Evolutionary conservation across 1,140 invertebrate genomes (phyloP).

Genomic region (Chironomus striatipennis): DNA sequence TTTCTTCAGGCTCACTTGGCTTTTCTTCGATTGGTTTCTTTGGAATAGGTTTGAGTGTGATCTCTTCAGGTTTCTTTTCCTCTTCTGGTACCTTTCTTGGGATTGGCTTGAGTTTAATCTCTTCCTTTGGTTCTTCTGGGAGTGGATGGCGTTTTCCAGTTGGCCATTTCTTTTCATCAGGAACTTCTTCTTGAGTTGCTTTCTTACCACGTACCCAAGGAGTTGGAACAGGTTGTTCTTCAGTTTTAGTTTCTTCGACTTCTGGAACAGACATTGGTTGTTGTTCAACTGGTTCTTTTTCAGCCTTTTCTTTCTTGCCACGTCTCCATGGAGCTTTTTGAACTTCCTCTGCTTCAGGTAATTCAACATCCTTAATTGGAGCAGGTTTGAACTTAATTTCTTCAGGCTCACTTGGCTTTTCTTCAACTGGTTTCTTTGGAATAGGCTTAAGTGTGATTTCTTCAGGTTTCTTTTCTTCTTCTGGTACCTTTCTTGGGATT

Average conservation of each 20-base stretch:
- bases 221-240: conserved; percentile 32
- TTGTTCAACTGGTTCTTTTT: conserved; percentile 38
- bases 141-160: conserved; percentile 39
- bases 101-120: conserved; percentile 37
- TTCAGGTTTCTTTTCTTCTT: conserved; percentile 29
- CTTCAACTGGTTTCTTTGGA: conserved; percentile 34
- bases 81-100: conserved; percentile 28
- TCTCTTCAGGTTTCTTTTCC: conserved; percentile 30
- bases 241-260: conserved; percentile 36
- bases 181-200: conserved; percentile 33
- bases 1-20: conserved; percentile 25
- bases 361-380: conserved; percentile 31
- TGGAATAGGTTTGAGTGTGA: conserved; percentile 30
- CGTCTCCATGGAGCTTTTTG: conserved; percentile 27
- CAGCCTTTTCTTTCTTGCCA: conserved; percentile 30
- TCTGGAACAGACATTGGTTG: conserved; percentile 38
- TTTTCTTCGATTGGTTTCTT: conserved; percentile 32
- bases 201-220: conserved; percentile 29
- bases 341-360: conserved; percentile 36
- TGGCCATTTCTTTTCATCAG: conserved; percentile 41
- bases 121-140: conserved; percentile 37
- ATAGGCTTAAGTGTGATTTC: conserved; percentile 42
- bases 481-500: conserved; percentile 32
- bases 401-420: conserved; percentile 31
- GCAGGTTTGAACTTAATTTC: conserved; percentile 32